A percentile compares a stretch with the other conserved stretches of the same genome.
Conservation (phyloP, 2,797 vertebrate species). For the Neosilurus hyrtlii region DNA sequence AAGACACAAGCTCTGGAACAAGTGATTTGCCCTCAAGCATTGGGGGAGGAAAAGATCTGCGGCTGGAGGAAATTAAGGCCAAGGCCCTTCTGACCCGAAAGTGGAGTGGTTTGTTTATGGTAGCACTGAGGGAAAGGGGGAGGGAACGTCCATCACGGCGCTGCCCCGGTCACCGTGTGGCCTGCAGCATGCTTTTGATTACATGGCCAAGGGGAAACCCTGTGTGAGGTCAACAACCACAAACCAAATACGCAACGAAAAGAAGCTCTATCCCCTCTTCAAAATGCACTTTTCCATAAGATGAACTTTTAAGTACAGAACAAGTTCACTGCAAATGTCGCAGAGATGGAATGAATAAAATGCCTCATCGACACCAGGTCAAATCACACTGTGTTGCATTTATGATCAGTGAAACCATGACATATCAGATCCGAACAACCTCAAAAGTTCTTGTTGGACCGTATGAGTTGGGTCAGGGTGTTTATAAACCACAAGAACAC, state of each 20-base stretch:
- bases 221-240: slow-evolving; percentile 11
- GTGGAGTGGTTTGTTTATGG: slow-evolving; percentile 34
- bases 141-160: background rate
- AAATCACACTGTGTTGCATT: no score
- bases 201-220: slow-evolving; percentile 30
- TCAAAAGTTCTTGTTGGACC: background rate
- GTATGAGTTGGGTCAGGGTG: background rate
- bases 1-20: slow-evolving; percentile 21
- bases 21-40: slow-evolving; percentile 16
- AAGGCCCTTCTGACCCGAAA: slow-evolving; percentile 33
- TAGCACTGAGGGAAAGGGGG: slow-evolving; percentile 1
- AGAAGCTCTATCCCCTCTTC: background rate
- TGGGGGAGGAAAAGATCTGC: slow-evolving; percentile 27
- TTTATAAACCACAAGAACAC: background rate
- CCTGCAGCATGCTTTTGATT: slow-evolving; percentile 37
- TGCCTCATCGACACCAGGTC: background rate
- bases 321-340: background rate
- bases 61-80: slow-evolving; percentile 36
- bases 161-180: slow-evolving; percentile 32
- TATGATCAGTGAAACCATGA: background rate
- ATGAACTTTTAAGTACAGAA: background rate
- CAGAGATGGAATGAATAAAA: background rate
- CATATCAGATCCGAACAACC: background rate
- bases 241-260: slow-evolving; percentile 32
- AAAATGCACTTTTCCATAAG: background rate